phyloP scores from a whole-genome alignment of 2,113 vertebrate genomes.

The Hydrolagus affinis region DNA sequence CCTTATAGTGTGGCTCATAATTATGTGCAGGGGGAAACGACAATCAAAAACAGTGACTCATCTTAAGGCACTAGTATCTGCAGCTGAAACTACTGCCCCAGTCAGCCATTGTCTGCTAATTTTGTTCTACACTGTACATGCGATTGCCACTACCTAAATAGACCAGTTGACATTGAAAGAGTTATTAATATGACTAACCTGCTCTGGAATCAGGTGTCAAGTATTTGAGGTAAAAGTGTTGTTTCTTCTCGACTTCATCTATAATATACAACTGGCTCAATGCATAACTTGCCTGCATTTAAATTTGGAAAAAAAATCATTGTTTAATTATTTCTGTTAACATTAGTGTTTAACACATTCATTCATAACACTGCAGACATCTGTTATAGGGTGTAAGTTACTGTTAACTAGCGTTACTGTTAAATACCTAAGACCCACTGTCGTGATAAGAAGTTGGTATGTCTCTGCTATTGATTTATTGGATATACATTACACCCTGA shows the following conservation, averaged over 20 bases:
- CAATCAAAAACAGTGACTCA: too few relatives aligned
- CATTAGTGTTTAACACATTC: neutral
- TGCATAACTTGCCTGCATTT: slow-evolving; percentile 47
- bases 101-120: too few relatives aligned
- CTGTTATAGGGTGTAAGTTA: too few relatives aligned
- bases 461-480: neutral
- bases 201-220: neutral
- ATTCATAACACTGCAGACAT: too few relatives aligned
- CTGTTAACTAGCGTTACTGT: too few relatives aligned
- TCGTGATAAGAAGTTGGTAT: neutral
- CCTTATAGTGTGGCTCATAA: too few relatives aligned
- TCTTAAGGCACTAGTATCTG: too few relatives aligned
- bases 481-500: neutral
- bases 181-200: neutral
- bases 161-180: neutral
- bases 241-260: slow-evolving; percentile 47
- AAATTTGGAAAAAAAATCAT: slow-evolving; percentile 17
- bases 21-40: too few relatives aligned
- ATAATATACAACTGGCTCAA: slow-evolving; percentile 51
- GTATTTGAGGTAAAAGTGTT: slow-evolving; percentile 51
- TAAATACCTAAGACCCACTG: neutral
- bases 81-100: too few relatives aligned
- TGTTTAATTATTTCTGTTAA: neutral
- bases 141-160: too few relatives aligned
- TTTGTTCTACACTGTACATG: too few relatives aligned